A percentile compares a stretch with the other conserved stretches of the same genome.
These are phyloP conservation scores for Aegithalos caudatus DNA, from an alignment of 2,113 vertebrate genomes.

Conservation along the genomic window DNA sequence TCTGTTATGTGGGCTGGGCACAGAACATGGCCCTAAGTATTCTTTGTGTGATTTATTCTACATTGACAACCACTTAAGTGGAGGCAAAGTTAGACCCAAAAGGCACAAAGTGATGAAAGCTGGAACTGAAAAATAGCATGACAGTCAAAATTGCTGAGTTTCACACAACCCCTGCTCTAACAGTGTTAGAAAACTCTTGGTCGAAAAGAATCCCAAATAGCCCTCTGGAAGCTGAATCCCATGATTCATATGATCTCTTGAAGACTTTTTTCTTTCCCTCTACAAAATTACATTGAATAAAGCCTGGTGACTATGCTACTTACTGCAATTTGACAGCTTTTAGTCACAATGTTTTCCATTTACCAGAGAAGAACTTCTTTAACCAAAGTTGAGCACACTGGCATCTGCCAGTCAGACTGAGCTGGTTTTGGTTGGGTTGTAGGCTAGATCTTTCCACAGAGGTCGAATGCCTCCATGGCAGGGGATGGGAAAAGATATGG, in stretches of 20 bases:
- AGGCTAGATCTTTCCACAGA: background rate
- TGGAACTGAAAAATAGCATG: conserved; percentile 57
- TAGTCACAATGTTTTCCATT: conserved; percentile 38
- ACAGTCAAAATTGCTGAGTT: conserved; percentile 59
- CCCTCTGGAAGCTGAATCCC: conserved; percentile 17
- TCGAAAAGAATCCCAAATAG: conserved; percentile 22
- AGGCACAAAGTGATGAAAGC: conserved; percentile 63
- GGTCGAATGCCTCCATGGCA: background rate
- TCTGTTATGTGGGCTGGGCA: conserved; percentile 23
- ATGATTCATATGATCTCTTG: conserved; percentile 15
- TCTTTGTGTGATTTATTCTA: conserved; percentile 58
- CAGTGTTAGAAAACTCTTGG: conserved; percentile 34
- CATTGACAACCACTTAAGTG: conserved; percentile 60
- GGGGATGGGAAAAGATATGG: background rate
- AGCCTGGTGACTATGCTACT: background rate
- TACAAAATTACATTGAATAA: background rate
- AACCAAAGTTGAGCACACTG: background rate
- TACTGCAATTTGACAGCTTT: background rate
- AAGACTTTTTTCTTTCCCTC: conserved; percentile 22
- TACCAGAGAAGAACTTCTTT: background rate
- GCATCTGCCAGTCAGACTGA: background rate
- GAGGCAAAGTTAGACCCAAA: conserved; percentile 59
- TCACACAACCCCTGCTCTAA: conserved; percentile 42
- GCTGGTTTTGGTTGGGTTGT: background rate
- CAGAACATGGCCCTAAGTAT: conserved; percentile 37